Evolutionary conservation across 2,113 vertebrate genomes (phyloP), one percentile per base, ranked within the genome.

Genomic region (Barnardius zonarius): DNA sequence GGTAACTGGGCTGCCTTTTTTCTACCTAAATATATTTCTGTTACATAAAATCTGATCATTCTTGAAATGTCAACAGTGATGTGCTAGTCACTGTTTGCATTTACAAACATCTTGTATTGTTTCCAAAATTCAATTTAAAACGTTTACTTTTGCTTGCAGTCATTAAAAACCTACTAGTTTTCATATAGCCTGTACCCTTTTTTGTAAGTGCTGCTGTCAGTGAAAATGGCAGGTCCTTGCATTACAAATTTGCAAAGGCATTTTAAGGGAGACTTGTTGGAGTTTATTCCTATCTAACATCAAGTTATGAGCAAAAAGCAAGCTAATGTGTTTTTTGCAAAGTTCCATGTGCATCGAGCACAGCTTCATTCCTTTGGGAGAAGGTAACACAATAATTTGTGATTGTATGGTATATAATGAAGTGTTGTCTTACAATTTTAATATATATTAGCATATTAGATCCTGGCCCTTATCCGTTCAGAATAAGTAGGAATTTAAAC

Each of bases 121-220:
- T 39, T 85, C 48, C 11, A 11, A 23, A 86, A 70, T 55, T 59
- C 20, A 37, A 0, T 39, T 31, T 46, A 28, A 54, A 80, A 10
- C 4, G 5, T 82, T 55, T 10, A 39, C 2, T 83, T 72, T 92
- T 70, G 15, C 33, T 82, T 87, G 19, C 10, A 37, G 5, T 67
- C 25, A 19, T 54, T 67, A 33, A 67, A 82, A 28, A 17, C 4
- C 17, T 7, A 18, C 27, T 28, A 10, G 13, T 28, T 69, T 74
- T 62, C 44, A 6, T 27, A 25, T 27, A 35, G 13, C 37, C 28
- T 67, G 6, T 6, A 39, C 4, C 8, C 61, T 72, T 68, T 75
- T 83, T 52, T 1, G 0, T 46, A 31, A 66, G 33, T 33, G 43
- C 35, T 46, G 33, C 20, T 61, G 0, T 23, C 0, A 2, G 18